phyloP scores from a whole-genome alignment of 2,888 invertebrate genomes.

The Zaprionus lineosus region DNA sequence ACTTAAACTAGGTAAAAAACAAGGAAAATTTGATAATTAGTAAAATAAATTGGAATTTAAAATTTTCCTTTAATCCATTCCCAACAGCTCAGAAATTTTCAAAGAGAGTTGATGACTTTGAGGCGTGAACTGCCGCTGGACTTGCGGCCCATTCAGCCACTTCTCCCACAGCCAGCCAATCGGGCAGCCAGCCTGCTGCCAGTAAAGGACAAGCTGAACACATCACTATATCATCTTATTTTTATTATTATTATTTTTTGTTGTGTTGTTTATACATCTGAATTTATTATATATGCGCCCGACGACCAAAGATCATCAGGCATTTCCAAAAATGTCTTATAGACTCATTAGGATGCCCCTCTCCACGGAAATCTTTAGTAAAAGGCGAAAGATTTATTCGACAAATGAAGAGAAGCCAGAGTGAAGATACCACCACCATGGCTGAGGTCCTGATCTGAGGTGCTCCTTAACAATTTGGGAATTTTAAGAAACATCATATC shows the following conservation, averaged over 20 bases:
- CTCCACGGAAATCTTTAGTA: conserved; percentile 49
- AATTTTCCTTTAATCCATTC: neutral
- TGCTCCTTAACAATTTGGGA: conserved; percentile 5
- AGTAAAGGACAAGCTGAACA: conserved; percentile 67
- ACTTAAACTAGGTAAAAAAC: too few species aligned
- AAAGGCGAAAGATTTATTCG: conserved; percentile 49
- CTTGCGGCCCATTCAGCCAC: conserved; percentile 72
- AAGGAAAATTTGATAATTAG: too few species aligned
- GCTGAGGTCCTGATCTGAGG: neutral
- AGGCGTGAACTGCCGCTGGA: conserved; percentile 82
- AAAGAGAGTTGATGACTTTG: conserved; percentile 81
- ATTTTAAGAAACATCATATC: conserved; percentile 11
- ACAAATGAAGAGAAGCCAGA: conserved; percentile 43
- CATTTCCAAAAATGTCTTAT: conserved; percentile 22
- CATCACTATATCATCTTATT: too few species aligned
- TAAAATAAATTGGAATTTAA: too few species aligned
- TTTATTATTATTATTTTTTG: too few species aligned
- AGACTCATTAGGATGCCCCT: conserved; percentile 42
- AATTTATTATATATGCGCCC: conserved; percentile 15
- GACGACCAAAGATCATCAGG: conserved; percentile 2
- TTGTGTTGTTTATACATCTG: too few species aligned
- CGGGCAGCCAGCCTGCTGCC: conserved; percentile 65
- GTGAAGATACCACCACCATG: accelerated
- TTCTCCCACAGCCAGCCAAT: conserved; percentile 57
- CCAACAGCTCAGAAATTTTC: conserved; percentile 52